Evolutionary conservation across 2,888 invertebrate species (phyloP).

Genomic region (Parascotia fuliginaria): DNA sequence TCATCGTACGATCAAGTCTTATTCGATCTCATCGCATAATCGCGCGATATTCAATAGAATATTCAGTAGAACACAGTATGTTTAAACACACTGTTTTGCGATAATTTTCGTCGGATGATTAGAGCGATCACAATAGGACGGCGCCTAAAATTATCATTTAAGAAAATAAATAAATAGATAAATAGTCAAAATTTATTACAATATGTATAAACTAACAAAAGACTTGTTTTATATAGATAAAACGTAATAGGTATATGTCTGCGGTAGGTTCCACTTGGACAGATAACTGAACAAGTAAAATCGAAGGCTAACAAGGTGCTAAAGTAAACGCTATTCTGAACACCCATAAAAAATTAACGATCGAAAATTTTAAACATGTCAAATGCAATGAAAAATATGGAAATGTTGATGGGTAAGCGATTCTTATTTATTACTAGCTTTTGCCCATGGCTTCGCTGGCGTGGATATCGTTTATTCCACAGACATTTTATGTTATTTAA

Average conservation of each 20-base stretch:
- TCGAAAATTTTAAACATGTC: conserved; percentile 56
- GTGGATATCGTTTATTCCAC: no score
- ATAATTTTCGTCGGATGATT: no score
- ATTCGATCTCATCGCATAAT: no score
- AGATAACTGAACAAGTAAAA: conserved; percentile 59
- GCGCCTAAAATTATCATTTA: no score
- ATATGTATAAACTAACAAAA: background rate
- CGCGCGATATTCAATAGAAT: no score
- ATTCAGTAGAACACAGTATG: no score
- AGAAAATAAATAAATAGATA: background rate
- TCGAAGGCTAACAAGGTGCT: conserved; percentile 79
- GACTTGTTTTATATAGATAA: conserved; percentile 27
- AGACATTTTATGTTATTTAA: no score
- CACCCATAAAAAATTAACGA: conserved; percentile 69
- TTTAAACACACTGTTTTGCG: no score
- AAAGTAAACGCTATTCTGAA: conserved; percentile 76
- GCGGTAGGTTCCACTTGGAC: conserved; percentile 70
- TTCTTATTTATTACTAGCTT: conserved; percentile 13
- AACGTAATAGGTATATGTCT: conserved; percentile 48
- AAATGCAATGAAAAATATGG: conserved; percentile 53
- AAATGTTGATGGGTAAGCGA: conserved; percentile 31
- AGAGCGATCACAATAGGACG: no score
- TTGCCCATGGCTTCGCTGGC: conserved; percentile 12
- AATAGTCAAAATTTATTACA: background rate
- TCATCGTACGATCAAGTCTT: no score